Conservation (phyloP, 2,113 vertebrate species). For the Equus quagga region DNA sequence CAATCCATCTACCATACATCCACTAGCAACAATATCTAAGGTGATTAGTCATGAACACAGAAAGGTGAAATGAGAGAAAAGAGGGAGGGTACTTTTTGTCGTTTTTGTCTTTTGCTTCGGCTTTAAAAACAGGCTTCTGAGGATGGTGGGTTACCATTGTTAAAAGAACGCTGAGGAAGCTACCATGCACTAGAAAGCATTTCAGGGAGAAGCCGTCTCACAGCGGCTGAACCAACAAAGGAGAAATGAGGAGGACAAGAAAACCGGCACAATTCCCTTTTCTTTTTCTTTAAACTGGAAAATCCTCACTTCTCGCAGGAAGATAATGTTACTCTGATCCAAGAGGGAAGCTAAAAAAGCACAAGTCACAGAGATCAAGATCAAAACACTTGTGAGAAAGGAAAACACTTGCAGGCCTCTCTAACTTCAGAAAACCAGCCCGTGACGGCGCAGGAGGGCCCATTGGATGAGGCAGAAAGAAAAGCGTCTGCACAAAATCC, state of each 20-base stretch:
- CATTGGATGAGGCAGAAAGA: fast-evolving
- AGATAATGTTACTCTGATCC: conserved; percentile 54
- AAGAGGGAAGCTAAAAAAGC: conserved; percentile 67
- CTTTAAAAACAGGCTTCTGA: conserved; percentile 82
- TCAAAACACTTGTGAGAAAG: conserved; percentile 70
- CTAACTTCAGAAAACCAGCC: background rate
- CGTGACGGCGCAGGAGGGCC: background rate
- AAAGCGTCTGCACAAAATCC: background rate
- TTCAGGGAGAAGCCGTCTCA: conserved; percentile 75
- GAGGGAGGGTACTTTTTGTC: conserved; percentile 53
- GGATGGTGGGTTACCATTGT: conserved; percentile 56
- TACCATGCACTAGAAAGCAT: conserved; percentile 84
- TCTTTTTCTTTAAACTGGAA: conserved; percentile 18
- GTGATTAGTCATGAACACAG: conserved; percentile 86
- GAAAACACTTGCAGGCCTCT: background rate
- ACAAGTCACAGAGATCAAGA: conserved; percentile 68
- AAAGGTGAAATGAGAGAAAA: conserved; percentile 85
- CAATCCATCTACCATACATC: conserved; percentile 87
- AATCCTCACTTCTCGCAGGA: conserved; percentile 21
- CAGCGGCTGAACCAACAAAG: conserved; percentile 76
- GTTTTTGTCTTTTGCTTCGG: conserved; percentile 52
- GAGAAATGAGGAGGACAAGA: conserved; percentile 42
- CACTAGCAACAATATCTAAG: conserved; percentile 88
- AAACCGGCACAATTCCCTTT: conserved; percentile 26
- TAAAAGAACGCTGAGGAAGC: conserved; percentile 77